phyloP scores from a whole-genome alignment of 92 coral and sea anemone genomes.

The Micromussa lordhowensis region DNA sequence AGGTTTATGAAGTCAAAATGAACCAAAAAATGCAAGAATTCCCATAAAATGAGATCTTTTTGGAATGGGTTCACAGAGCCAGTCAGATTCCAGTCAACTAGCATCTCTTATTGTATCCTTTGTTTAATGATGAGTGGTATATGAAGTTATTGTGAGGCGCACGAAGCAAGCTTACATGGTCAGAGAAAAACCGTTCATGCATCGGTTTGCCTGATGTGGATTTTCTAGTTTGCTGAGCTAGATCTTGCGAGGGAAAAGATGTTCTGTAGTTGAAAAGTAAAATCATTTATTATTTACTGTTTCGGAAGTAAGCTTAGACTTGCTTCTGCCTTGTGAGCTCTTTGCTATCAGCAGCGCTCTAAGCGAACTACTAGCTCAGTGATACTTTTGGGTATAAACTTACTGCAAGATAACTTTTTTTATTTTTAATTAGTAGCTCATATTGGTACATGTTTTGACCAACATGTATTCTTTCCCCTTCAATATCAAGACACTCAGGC shows the following conservation, averaged over 20 bases:
- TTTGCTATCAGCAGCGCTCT: too few relatives aligned
- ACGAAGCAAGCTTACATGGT: background rate
- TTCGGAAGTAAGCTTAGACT: too few relatives aligned
- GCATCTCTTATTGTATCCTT: conserved; percentile 49
- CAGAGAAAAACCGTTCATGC: background rate
- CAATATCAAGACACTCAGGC: too few relatives aligned
- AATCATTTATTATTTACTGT: background rate
- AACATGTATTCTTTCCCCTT: too few relatives aligned
- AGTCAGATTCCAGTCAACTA: conserved; percentile 37
- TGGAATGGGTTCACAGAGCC: conserved; percentile 54
- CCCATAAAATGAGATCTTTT: background rate
- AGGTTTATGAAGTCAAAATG: background rate
- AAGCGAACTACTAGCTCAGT: too few relatives aligned
- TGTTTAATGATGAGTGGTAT: background rate
- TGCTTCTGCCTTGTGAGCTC: too few relatives aligned
- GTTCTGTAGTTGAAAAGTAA: background rate
- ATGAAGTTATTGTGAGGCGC: background rate
- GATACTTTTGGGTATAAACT: too few relatives aligned
- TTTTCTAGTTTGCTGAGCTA: background rate
- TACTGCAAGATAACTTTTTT: too few relatives aligned
- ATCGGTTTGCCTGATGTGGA: too few relatives aligned
- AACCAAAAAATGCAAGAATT: background rate
- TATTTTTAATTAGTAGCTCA: too few relatives aligned
- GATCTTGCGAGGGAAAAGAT: background rate
- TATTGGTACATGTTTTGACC: too few relatives aligned